Base-by-base conservation (phyloP, 2,797 vertebrate species). In the Microctenopoma steveboyesi region DNA sequence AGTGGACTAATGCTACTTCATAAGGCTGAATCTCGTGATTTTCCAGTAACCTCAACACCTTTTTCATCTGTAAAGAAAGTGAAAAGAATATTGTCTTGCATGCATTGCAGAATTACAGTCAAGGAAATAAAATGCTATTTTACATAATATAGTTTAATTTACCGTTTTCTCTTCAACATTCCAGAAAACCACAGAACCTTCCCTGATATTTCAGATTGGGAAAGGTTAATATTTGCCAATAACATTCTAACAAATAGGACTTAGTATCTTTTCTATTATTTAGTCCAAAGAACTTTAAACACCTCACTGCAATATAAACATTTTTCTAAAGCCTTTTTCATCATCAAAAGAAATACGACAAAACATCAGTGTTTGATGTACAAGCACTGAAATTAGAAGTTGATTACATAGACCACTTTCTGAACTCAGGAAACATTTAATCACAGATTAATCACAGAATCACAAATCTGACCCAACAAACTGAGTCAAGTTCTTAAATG, bases 111-210 rank as follows among this genome's bases (percentile, higher is more conserved):
- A 35, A 57, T 4, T n/a, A 40, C 3, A 46, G 54, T 13, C 3
- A 56, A 30, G 16, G 0, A 63, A 33, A 30, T 6, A 30, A 30
- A 30, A 13, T 14, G 2, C 40, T 9, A 43, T 9, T 13, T 54
- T 7, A 13, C 1, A 33, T 25, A 48, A 27, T 9, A 30, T 1
- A 18, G 9, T 1, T 74, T 28, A 43, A 1, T 93, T 95, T 92
- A 98, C 97, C 74, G 91, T 96, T 93, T 95, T 97, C 61, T 98
- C 96, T 82, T 96, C 96, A 68, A 98, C 96, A 70, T 99, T 99
- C 97, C 97, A 99, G 94, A 98, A 99, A 78, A 98, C 94, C 63
- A 97, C 95, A 12, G 96, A 97, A 30, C 97, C 98, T 93, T 99
- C 97, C 91, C 98, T 99, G 89, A 86, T 88, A 89, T 59, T 49